Evolutionary conservation across 2,113 vertebrate genomes (phyloP).

Genomic region (Kryptolebias marmoratus): DNA sequence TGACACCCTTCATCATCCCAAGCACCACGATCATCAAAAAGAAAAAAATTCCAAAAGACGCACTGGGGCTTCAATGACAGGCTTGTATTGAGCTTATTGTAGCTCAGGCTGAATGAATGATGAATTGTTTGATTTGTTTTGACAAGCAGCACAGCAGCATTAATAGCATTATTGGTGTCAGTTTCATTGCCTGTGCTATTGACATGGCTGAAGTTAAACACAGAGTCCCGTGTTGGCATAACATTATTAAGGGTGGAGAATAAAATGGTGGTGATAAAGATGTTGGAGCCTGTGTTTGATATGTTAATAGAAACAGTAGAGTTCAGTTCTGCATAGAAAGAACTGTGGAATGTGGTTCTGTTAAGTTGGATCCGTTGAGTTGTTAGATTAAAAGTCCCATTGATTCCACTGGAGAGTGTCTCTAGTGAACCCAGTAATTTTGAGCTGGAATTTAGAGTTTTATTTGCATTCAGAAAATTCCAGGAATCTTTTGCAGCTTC

Average conservation of each 20-base stretch:
- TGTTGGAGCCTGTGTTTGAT: conserved; percentile 25
- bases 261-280: conserved; percentile 73
- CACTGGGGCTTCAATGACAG: conserved; percentile 70
- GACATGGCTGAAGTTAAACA: not conserved
- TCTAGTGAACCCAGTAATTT: conserved; percentile 80
- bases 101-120: conserved; percentile 73
- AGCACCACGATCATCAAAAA: conserved; percentile 38
- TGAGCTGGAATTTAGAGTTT: conserved; percentile 61
- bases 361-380: conserved; percentile 56
- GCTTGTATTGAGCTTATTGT: conserved; percentile 73
- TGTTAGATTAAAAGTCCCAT: not conserved
- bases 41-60: conserved; percentile 83
- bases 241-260: conserved; percentile 77
- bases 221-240: conserved; percentile 63
- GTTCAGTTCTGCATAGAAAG: conserved; percentile 42
- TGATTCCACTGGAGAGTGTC: conserved; percentile 63
- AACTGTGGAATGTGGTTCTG: conserved; percentile 26
- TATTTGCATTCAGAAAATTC: conserved; percentile 51
- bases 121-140: conserved; percentile 61
- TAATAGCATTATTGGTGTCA: conserved; percentile 54
- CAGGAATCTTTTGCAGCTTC: conserved; percentile 54
- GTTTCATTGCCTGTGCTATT: conserved; percentile 71
- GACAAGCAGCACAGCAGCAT: conserved; percentile 82
- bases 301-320: conserved; percentile 67
- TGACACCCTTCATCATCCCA: conserved; percentile 81